Evolutionary conservation across 1,140 invertebrate species (phyloP), one percentile per base, ranked within the genome.

Genomic region (Bombyx mori): DNA sequence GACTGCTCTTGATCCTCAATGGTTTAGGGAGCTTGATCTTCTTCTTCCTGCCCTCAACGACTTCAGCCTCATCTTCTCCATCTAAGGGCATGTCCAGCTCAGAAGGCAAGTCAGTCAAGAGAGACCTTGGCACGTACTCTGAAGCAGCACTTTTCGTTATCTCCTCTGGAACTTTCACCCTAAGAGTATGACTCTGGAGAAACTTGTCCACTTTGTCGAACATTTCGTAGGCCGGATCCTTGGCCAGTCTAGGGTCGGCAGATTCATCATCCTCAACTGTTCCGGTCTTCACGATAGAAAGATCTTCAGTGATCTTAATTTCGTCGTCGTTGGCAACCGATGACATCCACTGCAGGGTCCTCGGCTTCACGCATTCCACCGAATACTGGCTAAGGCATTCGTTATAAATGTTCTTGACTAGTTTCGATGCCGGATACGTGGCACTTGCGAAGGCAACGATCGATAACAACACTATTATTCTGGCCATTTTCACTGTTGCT

Each of bases 291-390:
- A 94, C 89, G 46, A 95, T 89, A 3, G 91, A 88, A 47, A 95
- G 81, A 65, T 94, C 92, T 5, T 94, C 90, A 2, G 93, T 95
- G 50, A 95, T 90, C 12, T 89, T 90, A 58, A 95, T 91, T 68
- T 91, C 91, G 44, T 93, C 91, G 65, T 93, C 89, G 60, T 91
- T 89, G 35, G 89, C 81, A 4, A 92, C 92, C 26, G 90, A 83
- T 61, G 90, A 92, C 47, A 95, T 89, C 89, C 94, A 95, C 51
- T 91, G 86, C 60, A 95, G 75, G 10, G 94, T 90, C 79, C 93
- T 94, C 8, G 94, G 94, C 68, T 94, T 93, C 46, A 93, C 92
- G 82, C 94, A 95, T 54, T 88, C 88, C 52, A 91, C 82, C 49
- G 91, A 91, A 67, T 92, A 90, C 65, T 91, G 89, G 68, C 90